phyloP scores from a whole-genome alignment of 2,113 vertebrate genomes.

The Spea multiplicata region DNA sequence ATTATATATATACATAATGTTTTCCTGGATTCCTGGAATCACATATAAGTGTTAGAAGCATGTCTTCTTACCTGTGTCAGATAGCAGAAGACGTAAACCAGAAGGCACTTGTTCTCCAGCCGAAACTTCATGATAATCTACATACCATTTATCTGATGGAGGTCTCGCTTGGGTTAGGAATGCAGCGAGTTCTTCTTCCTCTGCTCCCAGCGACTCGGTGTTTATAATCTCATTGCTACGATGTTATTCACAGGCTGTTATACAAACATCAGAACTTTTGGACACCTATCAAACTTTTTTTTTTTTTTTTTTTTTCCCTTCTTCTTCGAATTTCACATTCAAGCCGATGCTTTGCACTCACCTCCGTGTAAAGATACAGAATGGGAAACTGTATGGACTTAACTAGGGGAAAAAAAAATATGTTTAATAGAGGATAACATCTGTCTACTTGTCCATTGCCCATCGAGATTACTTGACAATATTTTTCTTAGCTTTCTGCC shows the following conservation, averaged over 20 bases:
- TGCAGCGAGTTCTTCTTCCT: constrained; percentile 52
- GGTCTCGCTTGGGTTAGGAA: constrained; percentile 55
- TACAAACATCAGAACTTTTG: constrained; percentile 67
- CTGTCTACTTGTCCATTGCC: background rate
- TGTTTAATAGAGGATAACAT: background rate
- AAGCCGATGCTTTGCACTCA: constrained; percentile 60
- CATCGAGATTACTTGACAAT: too few species aligned
- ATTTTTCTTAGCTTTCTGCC: too few species aligned
- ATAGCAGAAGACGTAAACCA: constrained; percentile 58
- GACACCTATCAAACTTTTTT: constrained; percentile 59
- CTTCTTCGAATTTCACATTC: constrained; percentile 54
- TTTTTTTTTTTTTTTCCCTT: constrained; percentile 43
- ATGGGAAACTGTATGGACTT: background rate
- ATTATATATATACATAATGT: too few species aligned
- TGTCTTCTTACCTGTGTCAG: constrained; percentile 63
- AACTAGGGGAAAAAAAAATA: background rate
- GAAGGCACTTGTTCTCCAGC: constrained; percentile 55
- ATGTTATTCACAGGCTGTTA: constrained; percentile 67
- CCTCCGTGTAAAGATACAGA: constrained; percentile 54
- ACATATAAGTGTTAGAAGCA: background rate
- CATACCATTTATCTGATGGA: constrained; percentile 51
- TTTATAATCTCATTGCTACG: constrained; percentile 65
- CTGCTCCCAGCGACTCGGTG: constrained; percentile 53
- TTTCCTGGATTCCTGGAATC: background rate
- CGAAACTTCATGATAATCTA: constrained; percentile 57